A percentile compares a stretch with the other conserved stretches of the same genome.
These are phyloP conservation scores for Vidua chalybeata DNA, from an alignment of 2,113 vertebrate genomes.

Conservation along the genomic window DNA sequence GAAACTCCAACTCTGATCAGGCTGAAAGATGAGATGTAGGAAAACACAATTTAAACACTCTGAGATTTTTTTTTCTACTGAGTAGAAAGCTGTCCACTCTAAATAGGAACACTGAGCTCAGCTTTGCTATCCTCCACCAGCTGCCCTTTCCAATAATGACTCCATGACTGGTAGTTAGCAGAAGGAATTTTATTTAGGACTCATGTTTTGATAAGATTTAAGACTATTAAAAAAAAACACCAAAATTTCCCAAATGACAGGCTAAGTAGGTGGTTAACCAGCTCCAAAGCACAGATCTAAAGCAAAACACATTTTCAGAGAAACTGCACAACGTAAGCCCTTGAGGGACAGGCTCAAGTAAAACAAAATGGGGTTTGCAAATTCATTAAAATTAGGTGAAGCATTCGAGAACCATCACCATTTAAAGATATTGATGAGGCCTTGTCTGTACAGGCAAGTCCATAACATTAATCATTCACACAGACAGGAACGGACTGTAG, in stretches of 20 bases:
- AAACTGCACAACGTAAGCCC: neutral
- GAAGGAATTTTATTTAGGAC: constrained; percentile 24
- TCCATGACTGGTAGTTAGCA: neutral
- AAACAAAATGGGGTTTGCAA: constrained; percentile 20
- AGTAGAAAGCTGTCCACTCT: neutral
- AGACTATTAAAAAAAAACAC: neutral
- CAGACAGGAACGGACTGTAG: neutral
- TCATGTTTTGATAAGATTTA: neutral
- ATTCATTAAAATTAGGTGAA: constrained; percentile 54
- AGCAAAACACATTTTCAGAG: constrained; percentile 1
- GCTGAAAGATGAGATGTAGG: neutral
- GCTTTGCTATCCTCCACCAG: neutral
- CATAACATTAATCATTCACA: constrained; percentile 11
- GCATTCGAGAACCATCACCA: neutral
- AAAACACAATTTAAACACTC: neutral
- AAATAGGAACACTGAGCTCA: neutral
- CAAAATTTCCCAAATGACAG: neutral
- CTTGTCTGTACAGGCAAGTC: neutral
- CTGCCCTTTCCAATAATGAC: neutral
- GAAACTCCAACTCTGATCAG: neutral
- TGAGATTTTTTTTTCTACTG: neutral
- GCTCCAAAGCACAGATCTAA: constrained; percentile 14
- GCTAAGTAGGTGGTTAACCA: constrained; percentile 7
- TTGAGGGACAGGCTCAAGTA: constrained; percentile 13
- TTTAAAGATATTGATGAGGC: constrained; percentile 41